phyloP scores from a whole-genome alignment of 2,797 vertebrate genomes.

The Tarsius wallacei region DNA sequence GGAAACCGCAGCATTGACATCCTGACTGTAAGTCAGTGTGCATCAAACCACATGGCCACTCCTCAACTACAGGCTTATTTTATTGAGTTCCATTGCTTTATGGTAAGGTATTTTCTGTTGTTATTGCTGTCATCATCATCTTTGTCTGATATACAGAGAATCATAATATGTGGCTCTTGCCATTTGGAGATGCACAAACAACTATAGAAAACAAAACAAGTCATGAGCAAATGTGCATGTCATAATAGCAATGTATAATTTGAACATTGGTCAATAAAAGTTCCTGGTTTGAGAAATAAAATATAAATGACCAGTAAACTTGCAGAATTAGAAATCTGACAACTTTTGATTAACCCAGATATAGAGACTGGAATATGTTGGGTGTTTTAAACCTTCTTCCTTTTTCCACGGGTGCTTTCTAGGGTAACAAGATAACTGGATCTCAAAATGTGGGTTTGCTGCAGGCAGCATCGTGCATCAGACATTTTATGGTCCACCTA shows the following conservation, averaged over 20 bases:
- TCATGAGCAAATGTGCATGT: neutral
- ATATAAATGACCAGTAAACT: neutral
- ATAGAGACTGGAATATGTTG: neutral
- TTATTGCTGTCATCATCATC: neutral
- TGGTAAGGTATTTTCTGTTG: neutral
- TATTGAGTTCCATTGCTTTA: neutral
- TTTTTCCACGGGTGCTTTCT: constrained; percentile 46
- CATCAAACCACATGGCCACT: neutral
- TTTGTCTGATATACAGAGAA: neutral
- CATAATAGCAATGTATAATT: neutral
- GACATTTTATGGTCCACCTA: constrained; percentile 81
- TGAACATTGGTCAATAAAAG: neutral
- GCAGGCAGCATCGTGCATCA: constrained; percentile 64
- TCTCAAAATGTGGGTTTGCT: constrained; percentile 59
- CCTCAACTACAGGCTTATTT: neutral
- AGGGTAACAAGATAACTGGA: neutral
- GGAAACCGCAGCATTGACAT: neutral
- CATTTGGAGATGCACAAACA: neutral
- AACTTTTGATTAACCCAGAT: neutral
- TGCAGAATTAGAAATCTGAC: neutral
- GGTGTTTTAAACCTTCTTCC: constrained; percentile 37
- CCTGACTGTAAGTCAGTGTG: neutral
- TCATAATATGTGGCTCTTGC: neutral
- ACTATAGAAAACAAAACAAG: neutral
- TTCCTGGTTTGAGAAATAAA: neutral